Evolutionary conservation across 35 echinoderm and acorn worm species (phyloP), one percentile per base, ranked within the genome.

Genomic region (Ptychodera flava): DNA sequence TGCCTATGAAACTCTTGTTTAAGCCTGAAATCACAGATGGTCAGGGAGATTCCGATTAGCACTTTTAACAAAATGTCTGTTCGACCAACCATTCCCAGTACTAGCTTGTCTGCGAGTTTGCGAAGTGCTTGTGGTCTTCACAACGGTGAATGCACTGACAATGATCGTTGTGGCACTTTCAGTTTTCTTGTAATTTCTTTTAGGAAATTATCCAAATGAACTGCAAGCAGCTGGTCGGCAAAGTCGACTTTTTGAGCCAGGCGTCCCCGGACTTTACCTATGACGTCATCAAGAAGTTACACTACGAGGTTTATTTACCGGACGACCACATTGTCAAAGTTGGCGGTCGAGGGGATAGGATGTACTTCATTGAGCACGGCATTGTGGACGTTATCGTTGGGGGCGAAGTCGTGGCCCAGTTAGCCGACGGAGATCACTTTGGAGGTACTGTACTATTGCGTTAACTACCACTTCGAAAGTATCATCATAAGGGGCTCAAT

Each of bases 311-410:
- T 32, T 99, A 94, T 78, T 85, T 99, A 0, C 85, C 87, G 27
- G 88, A 78, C 81, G 96, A 99, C 80, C 79, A 88, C 88, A 94
- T 99, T 35, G 92, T 94, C 29, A 94, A 94, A 82, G 93, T 93
- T 1, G 93, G 91, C 31, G 88, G 88, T 78, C 80, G 84, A 36
- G 96, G 93, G 32, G 78, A 89, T 82, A 85, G 80, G 1, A 94
- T 99, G 92, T 97, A 94, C 78, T 94, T 99, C 79, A 99, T 99
- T 28, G 96, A 99, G 33, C 96, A 99, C 75, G 96, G 96, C 6
- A 94, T 80, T 28, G 96, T 99, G 31, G 90, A 89, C 31, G 89
- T 99, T 1, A 38, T 76, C n/a, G 88, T 99, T 1, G 88, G 92
- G 16, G 85, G 86, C 29, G 31, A 81, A 22, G 81, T 90, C 0